Percentiles rank a stretch among this genome's conserved stretches.
Conservation (phyloP, 2,888 invertebrate genomes). For the Drosophila robusta region DNA sequence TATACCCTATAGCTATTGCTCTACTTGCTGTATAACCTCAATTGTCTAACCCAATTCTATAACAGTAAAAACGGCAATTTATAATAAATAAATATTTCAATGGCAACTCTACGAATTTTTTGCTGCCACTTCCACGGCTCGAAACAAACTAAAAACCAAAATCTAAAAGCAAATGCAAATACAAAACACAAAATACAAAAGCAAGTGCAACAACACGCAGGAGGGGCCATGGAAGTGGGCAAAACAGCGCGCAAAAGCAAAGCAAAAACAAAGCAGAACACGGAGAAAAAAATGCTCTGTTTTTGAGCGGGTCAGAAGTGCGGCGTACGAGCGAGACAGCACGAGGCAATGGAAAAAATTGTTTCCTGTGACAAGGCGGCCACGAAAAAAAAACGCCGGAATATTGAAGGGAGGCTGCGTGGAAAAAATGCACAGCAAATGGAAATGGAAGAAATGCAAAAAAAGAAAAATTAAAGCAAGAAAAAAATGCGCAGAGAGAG, state of each 20-base stretch:
- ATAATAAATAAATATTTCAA: slow-evolving; percentile 64
- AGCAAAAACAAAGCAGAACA: slow-evolving; percentile 36
- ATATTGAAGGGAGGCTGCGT: slow-evolving; percentile 70
- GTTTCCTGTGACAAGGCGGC: slow-evolving; percentile 73
- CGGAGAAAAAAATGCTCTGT: slow-evolving; percentile 47
- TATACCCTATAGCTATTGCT: neutral
- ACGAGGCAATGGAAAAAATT: slow-evolving; percentile 67
- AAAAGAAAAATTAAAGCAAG: slow-evolving; percentile 46
- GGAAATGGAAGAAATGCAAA: slow-evolving; percentile 67
- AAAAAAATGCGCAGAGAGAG: slow-evolving; percentile 25
- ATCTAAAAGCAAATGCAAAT: slow-evolving; percentile 64
- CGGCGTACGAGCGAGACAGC: slow-evolving; percentile 56
- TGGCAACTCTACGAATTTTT: slow-evolving; percentile 68
- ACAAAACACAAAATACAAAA: slow-evolving; percentile 56
- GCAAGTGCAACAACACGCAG: slow-evolving; percentile 37
- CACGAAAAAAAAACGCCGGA: slow-evolving; percentile 45
- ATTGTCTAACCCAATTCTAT: slow-evolving; percentile 53
- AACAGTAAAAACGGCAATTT: slow-evolving; percentile 33
- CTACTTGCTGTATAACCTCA: slow-evolving; percentile 9
- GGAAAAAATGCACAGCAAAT: slow-evolving; percentile 80
- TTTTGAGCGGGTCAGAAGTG: slow-evolving; percentile 70
- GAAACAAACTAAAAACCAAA: slow-evolving; percentile 63
- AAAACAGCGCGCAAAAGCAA: slow-evolving; percentile 38
- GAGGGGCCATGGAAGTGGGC: slow-evolving; percentile 44
- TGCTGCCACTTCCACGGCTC: slow-evolving; percentile 3